Evolutionary conservation across 2,113 vertebrate species (phyloP), one percentile per base, ranked within the genome.

Genomic region (Nyctereutes procyonoides): DNA sequence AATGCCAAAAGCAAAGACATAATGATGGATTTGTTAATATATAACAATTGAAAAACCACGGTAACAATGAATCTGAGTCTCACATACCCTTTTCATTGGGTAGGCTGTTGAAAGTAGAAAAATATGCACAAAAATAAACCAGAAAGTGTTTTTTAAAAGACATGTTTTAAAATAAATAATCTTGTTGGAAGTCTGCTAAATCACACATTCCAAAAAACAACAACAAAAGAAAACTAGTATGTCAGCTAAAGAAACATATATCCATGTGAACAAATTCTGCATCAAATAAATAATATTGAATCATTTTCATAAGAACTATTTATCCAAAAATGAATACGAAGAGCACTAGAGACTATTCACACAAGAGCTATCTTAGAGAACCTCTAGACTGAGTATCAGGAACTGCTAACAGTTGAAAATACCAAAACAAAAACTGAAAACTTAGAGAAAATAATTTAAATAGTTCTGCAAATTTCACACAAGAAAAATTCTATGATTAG

Each of bases 61-160:
- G 32, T 38, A 74, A 85, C 5, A 67, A 51, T 38, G 28, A 71
- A 43, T 80, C 35, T 86, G 85, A 96, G 53, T 58, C 92, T 76
- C 69, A 74, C 22, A 67, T 32, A 80, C 12, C 11, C 43, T 79
- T 79, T 90, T 95, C 85, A 43, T 22, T n/a, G 28, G 26, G n/a
- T n/a, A 86, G 58, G 30, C 13, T 83, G 9, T 56, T 65, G 19
- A 74, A 87, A 88, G 76, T 2, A 87, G 60, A 95, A 94, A 84
- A 96, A 62, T 28, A 92, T 43, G 51, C 90, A 95, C 28, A 62
- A 84, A 90, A 65, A 92, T 69, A 77, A 89, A 32, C 15, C 11
- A 85, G 26, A 96, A 35, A 69, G 15, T 62, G 24, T 32, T 63
- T 85, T 92, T 88, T 83, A 88, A 94, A 51, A 86, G 81, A 95